Conservation (phyloP, 2,888 invertebrate species). For the Pheosia tremula region DNA sequence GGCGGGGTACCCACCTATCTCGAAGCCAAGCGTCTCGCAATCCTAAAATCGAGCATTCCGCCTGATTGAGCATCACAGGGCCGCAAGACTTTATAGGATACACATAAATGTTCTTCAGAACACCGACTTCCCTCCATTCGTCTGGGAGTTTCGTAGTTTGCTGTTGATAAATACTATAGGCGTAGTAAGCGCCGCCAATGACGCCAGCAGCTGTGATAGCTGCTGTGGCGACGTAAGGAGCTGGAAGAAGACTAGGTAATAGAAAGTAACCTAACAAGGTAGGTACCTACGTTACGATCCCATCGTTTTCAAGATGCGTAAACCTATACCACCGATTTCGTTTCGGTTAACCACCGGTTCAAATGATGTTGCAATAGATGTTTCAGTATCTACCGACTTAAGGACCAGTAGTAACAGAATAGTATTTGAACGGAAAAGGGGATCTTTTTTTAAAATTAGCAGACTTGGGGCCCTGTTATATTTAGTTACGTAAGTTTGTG, state of each 20-base stretch:
- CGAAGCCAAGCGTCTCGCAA: constrained; percentile 81
- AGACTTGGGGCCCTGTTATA: too few species aligned
- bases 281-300: too few species aligned
- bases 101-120: constrained; percentile 77
- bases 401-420: too few species aligned
- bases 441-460: too few species aligned
- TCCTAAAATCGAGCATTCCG: constrained; percentile 83
- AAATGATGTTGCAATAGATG: too few species aligned
- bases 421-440: too few species aligned
- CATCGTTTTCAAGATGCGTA: too few species aligned
- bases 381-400: too few species aligned
- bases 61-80: constrained; percentile 69
- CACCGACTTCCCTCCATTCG: constrained; percentile 85
- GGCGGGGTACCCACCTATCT: constrained; percentile 66
- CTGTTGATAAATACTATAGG: constrained; percentile 55
- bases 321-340: too few species aligned
- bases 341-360: too few species aligned
- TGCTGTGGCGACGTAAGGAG: constrained; percentile 49
- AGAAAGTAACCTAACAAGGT: too few species aligned
- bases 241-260: constrained; percentile 35
- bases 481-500: too few species aligned
- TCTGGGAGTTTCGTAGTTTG: constrained; percentile 61
- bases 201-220: constrained; percentile 58
- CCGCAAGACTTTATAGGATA: constrained; percentile 87
- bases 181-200: constrained; percentile 61